Conservation (phyloP, 1,140 invertebrate genomes). For the Brachionus plicatilis region DNA sequence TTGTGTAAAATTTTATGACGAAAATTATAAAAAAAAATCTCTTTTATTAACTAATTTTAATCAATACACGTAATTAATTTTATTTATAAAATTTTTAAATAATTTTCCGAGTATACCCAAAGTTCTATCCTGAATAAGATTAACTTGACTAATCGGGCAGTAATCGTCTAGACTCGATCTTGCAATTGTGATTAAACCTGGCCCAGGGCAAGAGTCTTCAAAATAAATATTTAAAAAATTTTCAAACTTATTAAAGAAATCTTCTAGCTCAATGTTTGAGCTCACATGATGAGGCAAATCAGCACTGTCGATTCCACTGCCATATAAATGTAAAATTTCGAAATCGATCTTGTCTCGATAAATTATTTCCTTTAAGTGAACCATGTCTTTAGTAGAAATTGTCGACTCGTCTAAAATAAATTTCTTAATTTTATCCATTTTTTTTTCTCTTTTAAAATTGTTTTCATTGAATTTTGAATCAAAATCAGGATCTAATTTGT, state of each 20-base stretch:
- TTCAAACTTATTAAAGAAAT: constrained; percentile 55
- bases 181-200: constrained; percentile 40
- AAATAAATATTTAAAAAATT: constrained; percentile 60
- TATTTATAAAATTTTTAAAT: background rate
- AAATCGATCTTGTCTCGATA: constrained; percentile 65
- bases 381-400: constrained; percentile 19
- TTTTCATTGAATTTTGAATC: background rate
- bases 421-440: background rate
- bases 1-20: background rate
- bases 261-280: constrained; percentile 44
- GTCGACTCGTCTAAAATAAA: background rate
- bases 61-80: background rate
- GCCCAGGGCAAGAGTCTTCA: background rate
- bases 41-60: background rate
- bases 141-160: constrained; percentile 70
- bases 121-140: constrained; percentile 16
- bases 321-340: constrained; percentile 71
- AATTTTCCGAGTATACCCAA: background rate
- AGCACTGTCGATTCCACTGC: constrained; percentile 76
- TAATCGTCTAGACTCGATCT: constrained; percentile 79
- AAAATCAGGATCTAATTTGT: background rate
- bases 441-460: background rate
- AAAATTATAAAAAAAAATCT: background rate
- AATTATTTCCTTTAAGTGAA: constrained; percentile 27
- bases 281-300: constrained; percentile 74